Conservation (phyloP, 2,113 vertebrate species). For the Myanophis thanlyinensis region DNA sequence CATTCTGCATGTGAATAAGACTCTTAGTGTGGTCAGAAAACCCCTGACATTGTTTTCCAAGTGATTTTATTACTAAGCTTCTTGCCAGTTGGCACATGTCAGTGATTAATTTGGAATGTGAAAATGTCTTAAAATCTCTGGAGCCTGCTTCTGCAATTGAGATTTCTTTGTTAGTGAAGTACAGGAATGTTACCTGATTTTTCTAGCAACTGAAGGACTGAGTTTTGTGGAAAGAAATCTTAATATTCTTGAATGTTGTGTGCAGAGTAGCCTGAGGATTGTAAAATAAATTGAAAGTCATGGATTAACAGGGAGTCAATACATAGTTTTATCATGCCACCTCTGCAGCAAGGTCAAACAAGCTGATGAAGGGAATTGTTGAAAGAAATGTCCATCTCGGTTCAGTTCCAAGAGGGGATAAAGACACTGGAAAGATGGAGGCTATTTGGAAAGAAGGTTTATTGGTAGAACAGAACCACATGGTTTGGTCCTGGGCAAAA, state of each 20-base stretch:
- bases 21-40: constrained; percentile 41
- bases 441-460: too few relatives aligned
- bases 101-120: constrained; percentile 32
- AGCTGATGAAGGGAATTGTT: not conserved
- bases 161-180: constrained; percentile 23
- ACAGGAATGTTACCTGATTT: constrained; percentile 5
- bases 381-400: too few relatives aligned
- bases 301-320: constrained; percentile 26
- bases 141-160: constrained; percentile 22
- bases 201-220: not conserved
- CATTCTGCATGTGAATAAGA: constrained; percentile 23
- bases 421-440: too few relatives aligned
- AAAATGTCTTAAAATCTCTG: constrained; percentile 14
- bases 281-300: constrained; percentile 41
- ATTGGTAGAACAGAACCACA: too few relatives aligned
- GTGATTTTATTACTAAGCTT: constrained; percentile 40
- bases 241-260: not conserved
- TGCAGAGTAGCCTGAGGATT: not conserved
- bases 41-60: constrained; percentile 55
- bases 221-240: constrained; percentile 23
- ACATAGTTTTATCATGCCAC: constrained; percentile 32
- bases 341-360: constrained; percentile 57
- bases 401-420: too few relatives aligned
- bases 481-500: too few relatives aligned
- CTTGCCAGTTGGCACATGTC: constrained; percentile 19